Evolutionary conservation across 2,888 invertebrate genomes (phyloP).

Genomic region (Mesochorus sp.): DNA sequence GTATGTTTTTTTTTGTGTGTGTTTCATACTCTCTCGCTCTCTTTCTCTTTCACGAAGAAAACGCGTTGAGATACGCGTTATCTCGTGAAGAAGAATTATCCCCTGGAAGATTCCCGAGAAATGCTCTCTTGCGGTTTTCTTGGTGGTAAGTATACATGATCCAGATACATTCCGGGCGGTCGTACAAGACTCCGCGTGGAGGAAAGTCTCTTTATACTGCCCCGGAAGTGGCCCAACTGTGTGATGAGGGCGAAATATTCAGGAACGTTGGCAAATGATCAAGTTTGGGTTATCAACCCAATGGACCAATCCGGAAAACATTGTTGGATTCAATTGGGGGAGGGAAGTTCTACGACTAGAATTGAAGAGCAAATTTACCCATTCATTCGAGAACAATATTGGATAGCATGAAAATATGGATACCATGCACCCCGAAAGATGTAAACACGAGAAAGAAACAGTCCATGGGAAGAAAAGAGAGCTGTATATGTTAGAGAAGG

Average conservation of each 20-base stretch:
- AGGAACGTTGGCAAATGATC: too few species aligned
- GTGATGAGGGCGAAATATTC: too few species aligned
- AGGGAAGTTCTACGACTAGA: too few species aligned
- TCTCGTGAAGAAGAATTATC: slow-evolving; percentile 64
- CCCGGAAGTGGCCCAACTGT: too few species aligned
- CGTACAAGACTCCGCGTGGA: slow-evolving; percentile 21
- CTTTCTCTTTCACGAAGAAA: slow-evolving; percentile 36
- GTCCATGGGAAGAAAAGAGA: slow-evolving; percentile 64
- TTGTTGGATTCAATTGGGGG: too few species aligned
- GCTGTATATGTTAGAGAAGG: slow-evolving; percentile 51
- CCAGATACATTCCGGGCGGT: slow-evolving; percentile 66
- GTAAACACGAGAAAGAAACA: too few species aligned
- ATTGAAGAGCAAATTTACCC: too few species aligned
- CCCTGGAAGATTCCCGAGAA: slow-evolving; percentile 45
- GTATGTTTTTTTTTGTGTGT: neutral
- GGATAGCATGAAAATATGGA: too few species aligned
- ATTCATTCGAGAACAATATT: too few species aligned
- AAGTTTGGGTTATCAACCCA: too few species aligned
- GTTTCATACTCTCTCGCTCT: neutral
- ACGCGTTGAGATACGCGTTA: slow-evolving; percentile 52
- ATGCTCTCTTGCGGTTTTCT: slow-evolving; percentile 25
- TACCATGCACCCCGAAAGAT: slow-evolving; percentile 64
- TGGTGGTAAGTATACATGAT: slow-evolving; percentile 63
- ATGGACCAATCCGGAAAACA: too few species aligned
- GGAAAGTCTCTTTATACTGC: neutral